These are phyloP conservation scores for Corvus cornix DNA, from an alignment of 2,113 vertebrate species.

Conservation along the genomic window DNA sequence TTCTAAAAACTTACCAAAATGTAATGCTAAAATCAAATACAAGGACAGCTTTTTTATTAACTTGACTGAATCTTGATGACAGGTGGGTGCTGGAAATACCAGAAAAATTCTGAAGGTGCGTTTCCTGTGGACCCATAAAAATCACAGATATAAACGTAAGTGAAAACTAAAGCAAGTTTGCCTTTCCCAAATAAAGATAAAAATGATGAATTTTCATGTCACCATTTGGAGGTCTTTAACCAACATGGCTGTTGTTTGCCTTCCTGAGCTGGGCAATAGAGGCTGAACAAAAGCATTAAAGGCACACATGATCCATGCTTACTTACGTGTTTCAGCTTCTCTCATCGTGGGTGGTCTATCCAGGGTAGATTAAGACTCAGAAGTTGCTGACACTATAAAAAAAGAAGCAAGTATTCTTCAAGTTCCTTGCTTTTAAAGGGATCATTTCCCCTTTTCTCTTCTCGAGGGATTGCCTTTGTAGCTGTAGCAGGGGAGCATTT, in stretches of 20 bases:
- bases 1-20: background rate
- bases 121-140: background rate
- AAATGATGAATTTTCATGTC: background rate
- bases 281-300: background rate
- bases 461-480: background rate
- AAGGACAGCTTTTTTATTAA: background rate
- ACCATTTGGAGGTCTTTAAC: background rate
- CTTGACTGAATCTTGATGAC: background rate
- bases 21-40: background rate
- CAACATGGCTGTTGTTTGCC: background rate
- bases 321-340: background rate
- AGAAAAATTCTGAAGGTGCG: background rate
- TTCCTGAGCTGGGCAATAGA: background rate
- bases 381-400: background rate
- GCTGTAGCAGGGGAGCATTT: background rate
- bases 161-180: background rate
- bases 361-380: background rate
- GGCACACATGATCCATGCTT: fast-evolving
- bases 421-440: background rate
- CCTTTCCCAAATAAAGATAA: background rate
- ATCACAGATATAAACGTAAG: background rate
- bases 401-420: background rate
- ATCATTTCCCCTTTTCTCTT: background rate
- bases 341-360: background rate
- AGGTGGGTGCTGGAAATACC: background rate